Evolutionary conservation across 2,888 invertebrate species (phyloP).

Genomic region (Buathra laborator): DNA sequence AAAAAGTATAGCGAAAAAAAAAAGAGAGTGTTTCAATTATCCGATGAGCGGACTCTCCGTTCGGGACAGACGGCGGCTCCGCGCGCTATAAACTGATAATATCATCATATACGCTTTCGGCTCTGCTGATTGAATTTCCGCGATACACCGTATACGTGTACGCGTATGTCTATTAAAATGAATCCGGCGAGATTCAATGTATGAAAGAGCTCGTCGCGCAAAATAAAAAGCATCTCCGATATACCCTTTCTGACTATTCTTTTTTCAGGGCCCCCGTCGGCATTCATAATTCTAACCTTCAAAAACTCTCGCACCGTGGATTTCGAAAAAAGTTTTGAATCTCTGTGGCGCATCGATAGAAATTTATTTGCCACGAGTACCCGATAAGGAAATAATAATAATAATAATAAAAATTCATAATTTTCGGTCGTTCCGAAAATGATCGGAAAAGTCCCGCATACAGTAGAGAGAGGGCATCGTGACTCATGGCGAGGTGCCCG

Average conservation of each 20-base stretch:
- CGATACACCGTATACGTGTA: slow-evolving; percentile 6
- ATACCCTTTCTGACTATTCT: background rate
- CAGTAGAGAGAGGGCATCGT: slow-evolving; percentile 1
- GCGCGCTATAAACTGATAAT: slow-evolving; percentile 53
- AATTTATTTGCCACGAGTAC: no score
- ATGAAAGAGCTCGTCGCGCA: slow-evolving; percentile 1
- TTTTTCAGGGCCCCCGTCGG: background rate
- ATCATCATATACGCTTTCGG: slow-evolving; percentile 41
- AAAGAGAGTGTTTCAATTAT: slow-evolving; percentile 65
- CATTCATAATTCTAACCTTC: background rate
- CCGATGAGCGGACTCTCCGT: slow-evolving; percentile 58
- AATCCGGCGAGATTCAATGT: slow-evolving; percentile 26
- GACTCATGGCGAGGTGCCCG: slow-evolving; percentile 27
- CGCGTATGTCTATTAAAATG: slow-evolving; percentile 7
- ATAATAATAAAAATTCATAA: background rate
- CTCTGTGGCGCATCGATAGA: no score
- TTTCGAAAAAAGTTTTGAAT: no score
- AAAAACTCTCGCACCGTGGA: no score
- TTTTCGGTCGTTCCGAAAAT: background rate
- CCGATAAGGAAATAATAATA: background rate
- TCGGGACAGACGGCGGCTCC: slow-evolving; percentile 8
- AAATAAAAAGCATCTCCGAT: background rate
- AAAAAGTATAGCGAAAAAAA: slow-evolving; percentile 25
- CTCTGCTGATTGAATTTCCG: slow-evolving; percentile 60
- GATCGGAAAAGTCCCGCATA: background rate